Conservation (phyloP, 1,140 invertebrate species). For the Sinonovacula constricta region DNA sequence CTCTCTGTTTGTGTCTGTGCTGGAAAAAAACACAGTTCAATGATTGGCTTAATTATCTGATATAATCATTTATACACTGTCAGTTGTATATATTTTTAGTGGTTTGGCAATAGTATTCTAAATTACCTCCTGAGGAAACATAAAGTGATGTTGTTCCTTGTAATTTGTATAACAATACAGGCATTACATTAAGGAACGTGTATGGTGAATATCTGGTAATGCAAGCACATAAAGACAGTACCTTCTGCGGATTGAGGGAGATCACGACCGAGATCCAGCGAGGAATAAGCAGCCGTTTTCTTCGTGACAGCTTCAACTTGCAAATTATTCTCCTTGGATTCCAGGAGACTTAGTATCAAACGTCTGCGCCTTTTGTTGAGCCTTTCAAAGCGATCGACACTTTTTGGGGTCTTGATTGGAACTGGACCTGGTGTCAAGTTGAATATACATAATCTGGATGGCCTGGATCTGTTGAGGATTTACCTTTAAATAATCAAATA, state of each 20-base stretch:
- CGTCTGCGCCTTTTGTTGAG: too few relatives aligned
- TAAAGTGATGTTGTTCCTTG: neutral
- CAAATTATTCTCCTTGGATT: too few relatives aligned
- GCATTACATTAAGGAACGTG: too few relatives aligned
- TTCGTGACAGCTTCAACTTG: too few relatives aligned
- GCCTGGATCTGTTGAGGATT: neutral
- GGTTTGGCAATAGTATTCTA: neutral
- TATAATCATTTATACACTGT: neutral
- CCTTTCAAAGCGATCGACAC: neutral
- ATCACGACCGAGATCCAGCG: too few relatives aligned
- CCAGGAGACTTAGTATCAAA: too few relatives aligned
- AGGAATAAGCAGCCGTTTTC: too few relatives aligned
- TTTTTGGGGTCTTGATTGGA: neutral
- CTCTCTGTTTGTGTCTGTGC: too few relatives aligned
- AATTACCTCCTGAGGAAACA: neutral
- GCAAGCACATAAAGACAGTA: neutral
- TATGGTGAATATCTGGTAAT: neutral
- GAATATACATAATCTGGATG: slow-evolving; percentile 11
- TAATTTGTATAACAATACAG: too few relatives aligned
- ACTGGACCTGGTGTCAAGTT: neutral
- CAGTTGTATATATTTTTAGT: too few relatives aligned
- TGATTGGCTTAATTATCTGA: too few relatives aligned
- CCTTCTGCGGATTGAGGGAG: neutral
- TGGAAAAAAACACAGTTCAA: too few relatives aligned
- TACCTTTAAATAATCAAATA: neutral